These are phyloP conservation scores for Micronycteris hirsuta DNA, from an alignment of 2,113 vertebrate genomes.

Conservation along the genomic window DNA sequence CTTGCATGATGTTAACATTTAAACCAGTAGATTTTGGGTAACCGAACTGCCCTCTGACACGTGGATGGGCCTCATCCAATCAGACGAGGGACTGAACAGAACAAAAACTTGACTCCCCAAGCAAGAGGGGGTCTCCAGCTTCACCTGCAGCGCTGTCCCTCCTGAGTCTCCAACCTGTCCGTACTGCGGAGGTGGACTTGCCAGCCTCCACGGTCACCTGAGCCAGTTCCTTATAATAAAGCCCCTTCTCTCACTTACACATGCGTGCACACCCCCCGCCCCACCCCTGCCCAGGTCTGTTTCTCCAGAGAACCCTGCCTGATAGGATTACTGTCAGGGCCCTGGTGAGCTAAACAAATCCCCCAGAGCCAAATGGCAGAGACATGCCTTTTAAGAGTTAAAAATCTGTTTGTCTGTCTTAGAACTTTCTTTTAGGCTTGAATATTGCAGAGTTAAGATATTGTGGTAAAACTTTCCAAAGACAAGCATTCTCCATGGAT, in stretches of 20 bases:
- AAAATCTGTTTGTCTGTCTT: background rate
- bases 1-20: background rate
- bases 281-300: background rate
- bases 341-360: background rate
- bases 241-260: background rate
- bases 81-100: background rate
- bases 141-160: accelerated
- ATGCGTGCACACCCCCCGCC: too few relatives aligned
- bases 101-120: background rate
- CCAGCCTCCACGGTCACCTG: too few relatives aligned
- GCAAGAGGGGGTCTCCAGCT: background rate
- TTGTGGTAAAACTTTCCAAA: background rate
- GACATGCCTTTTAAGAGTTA: background rate
- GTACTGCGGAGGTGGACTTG: background rate
- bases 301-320: background rate
- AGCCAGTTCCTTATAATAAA: too few relatives aligned
- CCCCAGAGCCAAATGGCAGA: background rate
- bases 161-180: too few relatives aligned
- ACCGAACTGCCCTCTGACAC: background rate
- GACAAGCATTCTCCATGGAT: background rate
- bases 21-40: background rate
- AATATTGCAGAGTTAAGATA: background rate
- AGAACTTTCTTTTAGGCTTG: background rate
- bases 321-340: background rate
- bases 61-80: background rate